These are phyloP conservation scores for Trichopria drosophilae DNA, from an alignment of 2,888 invertebrate genomes.

Conservation along the genomic window DNA sequence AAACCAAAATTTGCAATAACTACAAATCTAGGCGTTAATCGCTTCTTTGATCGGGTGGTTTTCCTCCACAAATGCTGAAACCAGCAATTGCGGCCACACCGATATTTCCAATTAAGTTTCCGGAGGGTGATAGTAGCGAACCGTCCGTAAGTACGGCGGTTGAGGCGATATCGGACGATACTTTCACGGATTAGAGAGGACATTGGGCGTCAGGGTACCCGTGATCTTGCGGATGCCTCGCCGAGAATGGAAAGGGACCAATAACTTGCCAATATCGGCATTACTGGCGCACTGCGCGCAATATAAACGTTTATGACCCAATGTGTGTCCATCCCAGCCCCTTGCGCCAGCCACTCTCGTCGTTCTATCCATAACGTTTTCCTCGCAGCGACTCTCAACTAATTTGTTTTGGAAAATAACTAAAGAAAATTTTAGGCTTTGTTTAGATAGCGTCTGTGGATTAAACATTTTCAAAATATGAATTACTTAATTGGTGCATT, in stretches of 20 bases:
- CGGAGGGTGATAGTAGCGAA: constrained; percentile 3
- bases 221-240: constrained; percentile 36
- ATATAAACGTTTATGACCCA: constrained; percentile 58
- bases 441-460: too few species aligned
- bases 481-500: too few species aligned
- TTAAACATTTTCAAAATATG: too few species aligned
- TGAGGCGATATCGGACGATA: constrained; percentile 35
- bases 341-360: constrained; percentile 35
- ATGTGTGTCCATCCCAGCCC: constrained; percentile 46
- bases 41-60: too few species aligned
- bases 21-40: too few species aligned
- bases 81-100: constrained; percentile 27
- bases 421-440: too few species aligned
- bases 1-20: too few species aligned
- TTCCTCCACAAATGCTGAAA: too few species aligned
- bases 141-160: constrained; percentile 5
- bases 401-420: background rate
- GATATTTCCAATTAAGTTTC: constrained; percentile 53
- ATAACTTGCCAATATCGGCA: constrained; percentile 58
- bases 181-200: constrained; percentile 49
- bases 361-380: constrained; percentile 33
- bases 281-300: constrained; percentile 54
- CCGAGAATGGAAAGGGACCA: constrained; percentile 43
- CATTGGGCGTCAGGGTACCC: constrained; percentile 33
- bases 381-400: constrained; percentile 35